Conservation (phyloP, 2,113 vertebrate species). For the Neolamprologus toae region DNA sequence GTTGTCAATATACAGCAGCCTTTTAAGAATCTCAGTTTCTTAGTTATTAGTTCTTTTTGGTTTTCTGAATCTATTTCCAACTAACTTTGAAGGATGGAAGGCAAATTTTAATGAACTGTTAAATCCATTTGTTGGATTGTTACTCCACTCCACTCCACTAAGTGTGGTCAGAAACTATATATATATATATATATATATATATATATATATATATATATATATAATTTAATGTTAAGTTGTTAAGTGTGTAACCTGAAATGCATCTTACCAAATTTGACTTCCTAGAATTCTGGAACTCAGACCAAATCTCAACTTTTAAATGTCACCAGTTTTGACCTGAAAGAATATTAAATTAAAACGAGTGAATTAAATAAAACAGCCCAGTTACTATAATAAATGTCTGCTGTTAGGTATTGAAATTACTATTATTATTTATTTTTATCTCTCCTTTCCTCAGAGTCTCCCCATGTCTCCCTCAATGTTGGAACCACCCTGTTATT, state of each 20-base stretch:
- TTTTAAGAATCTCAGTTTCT: background rate
- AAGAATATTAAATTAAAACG: background rate
- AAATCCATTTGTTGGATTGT: background rate
- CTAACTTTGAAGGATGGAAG: background rate
- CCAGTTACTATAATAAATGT: background rate
- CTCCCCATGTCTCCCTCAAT: slow-evolving; percentile 61
- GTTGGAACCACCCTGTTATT: slow-evolving; percentile 32
- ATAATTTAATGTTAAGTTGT: background rate
- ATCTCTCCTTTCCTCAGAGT: slow-evolving; percentile 44
- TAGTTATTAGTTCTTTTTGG: background rate
- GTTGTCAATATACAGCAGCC: background rate
- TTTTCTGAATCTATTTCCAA: background rate
- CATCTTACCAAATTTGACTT: background rate
- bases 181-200: no score
- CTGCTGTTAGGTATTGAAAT: background rate
- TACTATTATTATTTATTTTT: background rate
- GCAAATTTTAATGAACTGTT: background rate
- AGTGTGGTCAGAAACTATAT: background rate
- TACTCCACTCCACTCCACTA: background rate
- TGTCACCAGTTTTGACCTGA: background rate
- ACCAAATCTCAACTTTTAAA: background rate
- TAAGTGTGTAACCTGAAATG: background rate
- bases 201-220: no score
- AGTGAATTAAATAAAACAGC: background rate
- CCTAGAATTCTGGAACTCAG: background rate